Conservation (phyloP, 2,113 vertebrate species). For the Penelope pileata region DNA sequence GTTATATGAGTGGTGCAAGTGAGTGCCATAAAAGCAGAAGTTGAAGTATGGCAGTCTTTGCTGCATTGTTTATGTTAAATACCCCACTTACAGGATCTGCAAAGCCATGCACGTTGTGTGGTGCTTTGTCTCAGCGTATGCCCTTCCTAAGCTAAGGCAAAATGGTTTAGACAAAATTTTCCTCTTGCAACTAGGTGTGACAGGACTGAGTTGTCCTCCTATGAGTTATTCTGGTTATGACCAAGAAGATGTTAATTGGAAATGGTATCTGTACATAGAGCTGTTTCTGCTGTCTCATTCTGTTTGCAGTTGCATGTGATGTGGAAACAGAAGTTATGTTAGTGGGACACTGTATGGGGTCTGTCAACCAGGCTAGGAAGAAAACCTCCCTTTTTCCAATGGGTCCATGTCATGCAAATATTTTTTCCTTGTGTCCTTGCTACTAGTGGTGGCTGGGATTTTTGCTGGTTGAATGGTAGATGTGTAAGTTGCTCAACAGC, state of each 20-base stretch:
- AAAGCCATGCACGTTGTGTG: neutral
- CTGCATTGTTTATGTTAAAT: neutral
- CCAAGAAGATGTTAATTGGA: neutral
- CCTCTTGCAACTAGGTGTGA: neutral
- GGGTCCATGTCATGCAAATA: neutral
- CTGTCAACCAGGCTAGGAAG: neutral
- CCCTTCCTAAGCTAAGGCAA: neutral
- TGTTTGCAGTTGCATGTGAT: neutral
- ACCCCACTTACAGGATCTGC: neutral
- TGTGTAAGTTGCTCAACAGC: neutral
- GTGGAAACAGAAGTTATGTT: neutral
- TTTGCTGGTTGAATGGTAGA: neutral
- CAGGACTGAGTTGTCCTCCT: neutral
- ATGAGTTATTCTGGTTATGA: neutral
- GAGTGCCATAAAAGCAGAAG: slow-evolving; percentile 8
- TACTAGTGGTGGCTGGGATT: neutral
- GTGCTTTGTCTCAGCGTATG: neutral
- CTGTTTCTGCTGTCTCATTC: neutral
- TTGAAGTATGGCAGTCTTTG: neutral
- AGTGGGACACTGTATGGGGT: neutral
- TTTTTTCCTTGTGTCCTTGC: neutral
- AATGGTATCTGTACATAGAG: neutral
- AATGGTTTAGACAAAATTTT: neutral
- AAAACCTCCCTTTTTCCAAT: neutral
- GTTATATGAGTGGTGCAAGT: neutral